Conservation (phyloP, 2,113 vertebrate genomes). For the Sceloporus undulatus region DNA sequence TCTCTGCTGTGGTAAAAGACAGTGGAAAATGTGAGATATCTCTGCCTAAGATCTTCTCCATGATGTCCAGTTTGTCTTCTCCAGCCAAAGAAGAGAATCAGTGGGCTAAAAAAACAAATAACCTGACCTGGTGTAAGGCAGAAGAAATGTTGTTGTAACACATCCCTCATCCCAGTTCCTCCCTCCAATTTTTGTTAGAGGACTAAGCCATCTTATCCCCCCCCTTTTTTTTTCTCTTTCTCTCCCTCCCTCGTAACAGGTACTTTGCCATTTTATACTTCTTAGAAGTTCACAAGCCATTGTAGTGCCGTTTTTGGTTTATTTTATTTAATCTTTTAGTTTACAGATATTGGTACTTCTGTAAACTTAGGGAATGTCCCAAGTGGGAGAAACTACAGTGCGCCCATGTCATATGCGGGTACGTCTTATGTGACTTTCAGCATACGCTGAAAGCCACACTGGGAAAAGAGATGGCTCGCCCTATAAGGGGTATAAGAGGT, state of each 20-base stretch:
- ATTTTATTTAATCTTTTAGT: not conserved
- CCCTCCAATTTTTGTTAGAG: not conserved
- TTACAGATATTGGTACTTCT: not conserved
- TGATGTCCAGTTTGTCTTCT: not conserved
- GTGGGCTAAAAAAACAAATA: not conserved
- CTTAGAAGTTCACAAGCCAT: not conserved
- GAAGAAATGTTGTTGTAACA: not conserved
- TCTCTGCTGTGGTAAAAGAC: not conserved
- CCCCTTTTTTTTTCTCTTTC: not conserved
- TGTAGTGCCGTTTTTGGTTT: not conserved
- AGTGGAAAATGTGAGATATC: not conserved
- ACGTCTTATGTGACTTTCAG: too few relatives aligned
- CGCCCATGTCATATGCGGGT: too few relatives aligned
- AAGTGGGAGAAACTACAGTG: not conserved
- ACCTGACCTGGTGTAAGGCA: not conserved
- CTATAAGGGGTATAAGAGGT: too few relatives aligned
- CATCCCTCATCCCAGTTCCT: not conserved
- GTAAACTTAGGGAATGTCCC: not conserved
- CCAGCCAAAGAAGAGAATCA: not conserved
- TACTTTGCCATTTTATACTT: not conserved
- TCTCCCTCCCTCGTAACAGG: not conserved
- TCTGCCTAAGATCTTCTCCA: too few relatives aligned
- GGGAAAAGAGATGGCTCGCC: too few relatives aligned
- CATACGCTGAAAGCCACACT: too few relatives aligned
- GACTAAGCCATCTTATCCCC: too few relatives aligned